Percentiles rank a stretch among this genome's conserved stretches.
phyloP scores from a whole-genome alignment of 2,797 vertebrate species.

The Pantherophis vulpinus region DNA sequence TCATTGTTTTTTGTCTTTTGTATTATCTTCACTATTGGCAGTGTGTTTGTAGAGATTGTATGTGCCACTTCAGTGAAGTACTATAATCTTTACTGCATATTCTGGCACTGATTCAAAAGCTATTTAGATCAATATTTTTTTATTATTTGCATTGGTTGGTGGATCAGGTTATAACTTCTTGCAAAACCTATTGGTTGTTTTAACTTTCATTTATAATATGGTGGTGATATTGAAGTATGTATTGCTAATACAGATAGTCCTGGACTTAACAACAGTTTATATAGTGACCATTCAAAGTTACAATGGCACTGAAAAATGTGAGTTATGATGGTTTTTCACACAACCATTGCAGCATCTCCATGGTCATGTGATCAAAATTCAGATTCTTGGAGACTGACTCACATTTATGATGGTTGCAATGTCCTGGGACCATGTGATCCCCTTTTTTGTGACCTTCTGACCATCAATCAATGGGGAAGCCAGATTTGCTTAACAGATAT shows the following conservation, averaged over 20 bases:
- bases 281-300: too few species aligned
- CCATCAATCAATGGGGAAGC: too few species aligned
- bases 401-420: too few species aligned
- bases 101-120: conserved; percentile 28
- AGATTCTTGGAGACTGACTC: too few species aligned
- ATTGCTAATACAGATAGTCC: neutral
- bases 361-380: too few species aligned
- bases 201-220: neutral
- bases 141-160: conserved; percentile 12
- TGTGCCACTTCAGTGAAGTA: neutral
- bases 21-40: conserved; percentile 35
- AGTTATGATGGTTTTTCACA: too few species aligned
- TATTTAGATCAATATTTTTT: neutral
- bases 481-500: too few species aligned
- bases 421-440: too few species aligned
- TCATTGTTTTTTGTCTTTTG: conserved; percentile 47
- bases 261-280: too few species aligned
- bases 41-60: conserved; percentile 22
- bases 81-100: conserved; percentile 27
- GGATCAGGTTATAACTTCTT: neutral
- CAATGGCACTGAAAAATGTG: too few species aligned
- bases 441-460: too few species aligned
- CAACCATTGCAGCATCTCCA: too few species aligned
- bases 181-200: neutral
- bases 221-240: neutral